These are phyloP conservation scores for Ceratoteleas bidentatus DNA, from an alignment of 1,140 invertebrate genomes.

Conservation along the genomic window DNA sequence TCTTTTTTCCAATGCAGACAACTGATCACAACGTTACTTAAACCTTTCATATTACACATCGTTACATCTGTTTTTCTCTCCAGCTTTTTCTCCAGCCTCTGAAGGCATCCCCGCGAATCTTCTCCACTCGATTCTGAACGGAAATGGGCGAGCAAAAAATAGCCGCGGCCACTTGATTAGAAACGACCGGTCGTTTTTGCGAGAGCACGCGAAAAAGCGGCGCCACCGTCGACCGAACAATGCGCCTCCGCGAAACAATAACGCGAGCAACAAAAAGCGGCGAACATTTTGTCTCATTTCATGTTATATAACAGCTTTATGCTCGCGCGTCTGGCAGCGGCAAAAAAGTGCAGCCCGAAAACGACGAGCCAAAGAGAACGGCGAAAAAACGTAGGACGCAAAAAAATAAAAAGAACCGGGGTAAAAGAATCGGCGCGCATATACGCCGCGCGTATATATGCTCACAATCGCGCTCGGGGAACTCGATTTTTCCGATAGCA, in stretches of 20 bases:
- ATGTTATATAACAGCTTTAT: slow-evolving; percentile 65
- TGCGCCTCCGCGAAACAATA: slow-evolving; percentile 52
- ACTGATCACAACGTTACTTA: too few relatives aligned
- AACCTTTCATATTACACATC: too few relatives aligned
- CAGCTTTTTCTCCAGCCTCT: too few relatives aligned
- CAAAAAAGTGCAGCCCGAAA: slow-evolving; percentile 59
- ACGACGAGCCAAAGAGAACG: slow-evolving; percentile 56
- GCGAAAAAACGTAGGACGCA: slow-evolving; percentile 34
- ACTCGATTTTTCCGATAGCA: slow-evolving; percentile 79
- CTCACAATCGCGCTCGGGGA: slow-evolving; percentile 59
- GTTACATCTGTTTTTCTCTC: too few relatives aligned
- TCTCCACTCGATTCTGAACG: neutral
- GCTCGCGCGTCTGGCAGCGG: slow-evolving; percentile 37
- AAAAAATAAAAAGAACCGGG: slow-evolving; percentile 44
- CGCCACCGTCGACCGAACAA: slow-evolving; percentile 45
- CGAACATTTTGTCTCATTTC: slow-evolving; percentile 62
- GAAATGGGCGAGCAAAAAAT: slow-evolving; percentile 16
- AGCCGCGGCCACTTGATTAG: slow-evolving; percentile 38
- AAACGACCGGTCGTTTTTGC: slow-evolving; percentile 37
- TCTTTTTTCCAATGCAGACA: too few relatives aligned
- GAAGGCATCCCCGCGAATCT: too few relatives aligned
- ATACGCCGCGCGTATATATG: slow-evolving; percentile 16
- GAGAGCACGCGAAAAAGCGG: slow-evolving; percentile 49
- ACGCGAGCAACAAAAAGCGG: slow-evolving; percentile 52
- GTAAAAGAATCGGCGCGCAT: slow-evolving; percentile 33